These are phyloP conservation scores for Petrocephalus sullivani DNA, from an alignment of 2,797 vertebrate genomes.

Conservation along the genomic window DNA sequence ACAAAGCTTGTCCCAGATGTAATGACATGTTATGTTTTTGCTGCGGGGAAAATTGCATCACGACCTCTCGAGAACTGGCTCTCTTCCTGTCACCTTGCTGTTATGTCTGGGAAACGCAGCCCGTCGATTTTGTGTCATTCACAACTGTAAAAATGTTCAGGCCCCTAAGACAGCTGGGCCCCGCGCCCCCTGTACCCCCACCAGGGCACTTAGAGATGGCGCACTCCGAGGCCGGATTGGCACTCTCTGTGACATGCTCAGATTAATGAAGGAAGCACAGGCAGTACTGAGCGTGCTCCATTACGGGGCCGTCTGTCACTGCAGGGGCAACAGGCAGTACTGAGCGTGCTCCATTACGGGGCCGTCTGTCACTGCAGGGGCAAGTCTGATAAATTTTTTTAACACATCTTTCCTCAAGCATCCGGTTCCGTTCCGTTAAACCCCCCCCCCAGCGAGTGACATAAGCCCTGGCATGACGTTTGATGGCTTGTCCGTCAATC, in stretches of 20 bases:
- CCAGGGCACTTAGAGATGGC: neutral
- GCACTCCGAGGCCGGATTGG: neutral
- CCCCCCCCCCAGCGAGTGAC: neutral
- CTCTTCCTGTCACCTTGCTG: neutral
- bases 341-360: neutral
- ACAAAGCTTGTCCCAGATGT: neutral
- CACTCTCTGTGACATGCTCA: neutral
- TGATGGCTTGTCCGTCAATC: neutral
- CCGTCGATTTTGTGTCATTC: neutral
- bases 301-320: neutral
- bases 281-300: neutral
- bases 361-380: neutral
- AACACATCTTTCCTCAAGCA: neutral
- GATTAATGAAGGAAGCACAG: neutral
- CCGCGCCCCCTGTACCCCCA: neutral
- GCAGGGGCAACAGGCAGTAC: neutral
- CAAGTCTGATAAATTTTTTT: neutral
- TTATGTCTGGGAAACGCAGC: neutral
- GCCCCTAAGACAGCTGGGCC: neutral
- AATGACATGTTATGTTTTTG: neutral
- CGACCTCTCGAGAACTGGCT: too few relatives aligned
- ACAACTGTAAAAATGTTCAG: neutral
- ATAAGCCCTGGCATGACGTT: neutral
- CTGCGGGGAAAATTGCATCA: neutral
- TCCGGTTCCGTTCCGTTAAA: neutral